Conservation (phyloP, 2,797 vertebrate genomes). For the Sarcoramphus papa region DNA sequence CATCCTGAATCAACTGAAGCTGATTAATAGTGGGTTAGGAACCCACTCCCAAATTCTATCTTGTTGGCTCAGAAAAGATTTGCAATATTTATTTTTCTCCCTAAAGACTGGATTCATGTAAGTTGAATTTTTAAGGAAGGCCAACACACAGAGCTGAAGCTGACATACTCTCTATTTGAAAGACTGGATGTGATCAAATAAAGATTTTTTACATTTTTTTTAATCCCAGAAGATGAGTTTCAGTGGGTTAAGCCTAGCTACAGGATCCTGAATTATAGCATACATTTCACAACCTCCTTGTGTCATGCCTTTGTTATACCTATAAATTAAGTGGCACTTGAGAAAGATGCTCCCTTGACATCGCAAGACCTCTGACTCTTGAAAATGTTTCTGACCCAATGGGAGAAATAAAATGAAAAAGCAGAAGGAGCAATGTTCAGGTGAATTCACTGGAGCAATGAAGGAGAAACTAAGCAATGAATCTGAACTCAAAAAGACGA, state of each 20-base stretch:
- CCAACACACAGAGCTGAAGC: background rate
- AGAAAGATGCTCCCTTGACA: background rate
- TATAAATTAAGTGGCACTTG: background rate
- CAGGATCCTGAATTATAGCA: background rate
- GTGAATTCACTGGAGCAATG: background rate
- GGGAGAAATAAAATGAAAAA: background rate
- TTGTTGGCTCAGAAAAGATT: background rate
- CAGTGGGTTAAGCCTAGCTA: background rate
- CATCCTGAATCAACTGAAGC: background rate
- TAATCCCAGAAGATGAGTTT: background rate
- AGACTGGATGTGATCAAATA: background rate
- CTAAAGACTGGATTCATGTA: background rate
- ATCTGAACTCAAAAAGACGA: background rate
- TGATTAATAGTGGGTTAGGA: background rate
- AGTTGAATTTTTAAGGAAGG: background rate
- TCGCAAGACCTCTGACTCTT: background rate
- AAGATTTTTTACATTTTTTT: background rate
- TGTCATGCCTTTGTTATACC: background rate
- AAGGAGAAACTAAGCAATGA: background rate
- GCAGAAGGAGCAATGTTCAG: background rate
- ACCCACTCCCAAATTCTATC: background rate
- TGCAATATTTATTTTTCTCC: background rate
- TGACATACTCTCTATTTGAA: background rate
- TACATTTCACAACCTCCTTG: background rate
- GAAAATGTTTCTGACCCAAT: background rate